phyloP scores from a whole-genome alignment of 1,140 invertebrate genomes.

The Camponotus vicinus region DNA sequence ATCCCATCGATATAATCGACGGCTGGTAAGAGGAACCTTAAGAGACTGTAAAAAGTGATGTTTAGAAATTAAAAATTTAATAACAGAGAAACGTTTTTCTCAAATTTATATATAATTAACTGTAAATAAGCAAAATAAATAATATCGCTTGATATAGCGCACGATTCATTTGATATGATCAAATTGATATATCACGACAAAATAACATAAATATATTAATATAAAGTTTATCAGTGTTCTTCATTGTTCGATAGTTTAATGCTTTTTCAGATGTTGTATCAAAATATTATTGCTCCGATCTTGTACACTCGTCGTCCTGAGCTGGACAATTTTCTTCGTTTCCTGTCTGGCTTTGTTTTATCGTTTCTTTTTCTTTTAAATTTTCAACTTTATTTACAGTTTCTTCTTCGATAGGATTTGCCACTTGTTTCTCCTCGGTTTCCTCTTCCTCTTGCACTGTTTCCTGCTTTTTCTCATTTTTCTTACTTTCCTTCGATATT shows the following conservation, averaged over 20 bases:
- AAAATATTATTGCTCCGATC: constrained; percentile 3
- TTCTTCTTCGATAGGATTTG: constrained; percentile 7
- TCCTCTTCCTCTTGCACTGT: constrained; percentile 14
- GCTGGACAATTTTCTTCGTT: not conserved
- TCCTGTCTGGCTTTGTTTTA: not conserved
- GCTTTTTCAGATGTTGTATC: not conserved
- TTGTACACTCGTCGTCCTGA: not conserved
- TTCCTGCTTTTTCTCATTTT: constrained; percentile 48
- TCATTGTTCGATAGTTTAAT: not conserved
- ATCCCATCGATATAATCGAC: constrained; percentile 32
- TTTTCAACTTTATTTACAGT: not conserved
- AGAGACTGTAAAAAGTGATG: constrained; percentile 23
- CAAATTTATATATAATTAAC: constrained; percentile 17
- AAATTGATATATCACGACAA: not conserved
- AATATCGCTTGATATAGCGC: not conserved
- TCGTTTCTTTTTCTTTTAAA: not conserved
- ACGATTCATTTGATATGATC: not conserved
- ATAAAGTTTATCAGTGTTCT: not conserved
- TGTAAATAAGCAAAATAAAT: constrained; percentile 62
- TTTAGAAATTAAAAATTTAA: constrained; percentile 60
- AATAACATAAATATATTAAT: not conserved
- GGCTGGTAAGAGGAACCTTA: constrained; percentile 1
- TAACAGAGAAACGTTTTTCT: not conserved
- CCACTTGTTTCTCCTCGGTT: not conserved
- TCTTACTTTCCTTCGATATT: constrained; percentile 10